Evolutionary conservation across 2,888 invertebrate species (phyloP), one percentile per base, ranked within the genome.

Genomic region (Drosophila neutralis): DNA sequence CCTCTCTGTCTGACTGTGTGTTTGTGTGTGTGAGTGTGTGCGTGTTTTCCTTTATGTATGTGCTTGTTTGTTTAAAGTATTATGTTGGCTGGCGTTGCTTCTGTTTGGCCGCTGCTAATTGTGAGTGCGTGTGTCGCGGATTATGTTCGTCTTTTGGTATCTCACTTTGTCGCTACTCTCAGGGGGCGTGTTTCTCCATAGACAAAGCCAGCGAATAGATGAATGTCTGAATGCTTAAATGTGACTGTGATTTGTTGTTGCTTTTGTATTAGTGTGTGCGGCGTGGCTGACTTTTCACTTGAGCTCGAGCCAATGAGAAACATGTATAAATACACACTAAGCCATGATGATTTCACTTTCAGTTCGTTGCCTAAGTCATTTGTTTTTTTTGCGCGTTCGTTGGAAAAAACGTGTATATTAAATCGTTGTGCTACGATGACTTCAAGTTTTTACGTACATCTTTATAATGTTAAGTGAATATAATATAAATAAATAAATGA

Each of bases 101-200:
- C 57, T 73, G 72, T 72, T 72, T 65, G 62, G 65, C 51, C 45
- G 54, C 72, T 31, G 70, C 73, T 87, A 81, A 81, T 87, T 84
- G 81, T 83, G 85, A 74, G 80, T 83, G 85, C 76, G 80, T 80
- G 76, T 74, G 73, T 77, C 58, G 77, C 68, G 73, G 70, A 78
- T 83, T 83, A 76, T 78, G 76, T 83, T 70, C 64, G 58, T 60
- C 69, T 83, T 70, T 80, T 86, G 74, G 87, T 65, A 76, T 78
- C 90, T 89, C 82, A 88, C 89, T 89, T 88, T 83, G 84, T 72
- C 58, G 66, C 59, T 61, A 68, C 68, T 85, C 82, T 87, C 82
- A 61, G 70, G 87, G 86, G 80, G 83, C 75, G 90, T 82, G 91
- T 85, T 80, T 72, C 60, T 54, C 66, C 51, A 69, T 65, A 77